phyloP scores from a whole-genome alignment of 2,797 vertebrate genomes.

The Acanthornis magna region DNA sequence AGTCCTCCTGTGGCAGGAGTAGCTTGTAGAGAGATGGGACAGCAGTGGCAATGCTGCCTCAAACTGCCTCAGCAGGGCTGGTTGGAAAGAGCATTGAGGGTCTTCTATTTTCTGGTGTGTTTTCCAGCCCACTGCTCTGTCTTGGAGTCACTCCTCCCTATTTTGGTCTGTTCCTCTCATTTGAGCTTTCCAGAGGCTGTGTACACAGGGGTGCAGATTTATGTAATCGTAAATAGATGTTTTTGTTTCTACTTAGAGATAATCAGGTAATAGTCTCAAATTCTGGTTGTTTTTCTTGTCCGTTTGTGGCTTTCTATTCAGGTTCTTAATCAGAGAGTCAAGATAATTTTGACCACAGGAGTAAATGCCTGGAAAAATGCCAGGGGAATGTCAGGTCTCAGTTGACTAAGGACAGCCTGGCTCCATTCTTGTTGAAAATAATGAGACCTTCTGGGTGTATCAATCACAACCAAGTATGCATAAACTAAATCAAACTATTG shows the following conservation, averaged over 20 bases:
- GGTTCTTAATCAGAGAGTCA: background rate
- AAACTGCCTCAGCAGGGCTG: background rate
- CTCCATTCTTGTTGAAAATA: background rate
- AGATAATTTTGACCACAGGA: background rate
- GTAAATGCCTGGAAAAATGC: background rate
- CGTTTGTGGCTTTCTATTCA: background rate
- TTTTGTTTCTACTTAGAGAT: background rate
- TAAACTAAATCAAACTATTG: background rate
- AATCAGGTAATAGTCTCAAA: background rate
- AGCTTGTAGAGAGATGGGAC: background rate
- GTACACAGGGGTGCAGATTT: background rate
- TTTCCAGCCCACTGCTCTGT: background rate
- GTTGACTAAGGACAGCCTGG: background rate
- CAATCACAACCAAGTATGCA: background rate
- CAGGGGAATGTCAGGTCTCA: background rate
- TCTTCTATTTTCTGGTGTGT: background rate
- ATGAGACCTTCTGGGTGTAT: background rate
- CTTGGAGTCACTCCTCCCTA: background rate
- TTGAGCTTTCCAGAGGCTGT: background rate
- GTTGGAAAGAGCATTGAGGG: background rate
- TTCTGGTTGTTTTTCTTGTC: background rate
- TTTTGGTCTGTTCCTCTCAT: background rate
- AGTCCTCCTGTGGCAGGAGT: fast-evolving
- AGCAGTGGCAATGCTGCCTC: background rate
- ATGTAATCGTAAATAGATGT: too few species aligned